Base-by-base conservation (phyloP, 2,888 invertebrate genomes). In the Tetanocera ferruginea region DNA sequence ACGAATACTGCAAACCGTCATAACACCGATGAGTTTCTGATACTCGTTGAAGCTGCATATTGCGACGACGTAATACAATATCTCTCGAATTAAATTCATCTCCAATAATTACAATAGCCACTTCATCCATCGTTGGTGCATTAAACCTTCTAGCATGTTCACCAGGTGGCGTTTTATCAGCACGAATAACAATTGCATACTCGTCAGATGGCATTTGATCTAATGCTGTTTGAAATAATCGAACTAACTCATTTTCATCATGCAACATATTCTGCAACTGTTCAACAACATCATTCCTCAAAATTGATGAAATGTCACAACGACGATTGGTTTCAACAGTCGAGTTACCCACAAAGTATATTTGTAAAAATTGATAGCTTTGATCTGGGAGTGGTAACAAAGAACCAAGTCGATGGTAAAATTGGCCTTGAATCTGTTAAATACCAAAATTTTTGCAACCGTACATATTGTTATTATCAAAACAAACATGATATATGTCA, bases 1-100 rank as follows among this genome's bases (percentile, higher is more conserved):
- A 28, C 11, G 83, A 83, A 80, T 90, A 90, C 78, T 87, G 84
- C 19, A 78, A 43, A n/a, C 43, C 78, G 70, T 78, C 76, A 72
- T 76, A 79, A 31, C 31, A 81, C 14, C 84, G 79, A 71, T 87
- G 85, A 34, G 49, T 49, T 49, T 49, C 49, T 9, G 8, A 49
- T 9, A 49, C 14, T 6, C 49, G 49, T 14, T 49, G 49, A 6
- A 49, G 49, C 8, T 6, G 6, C 6, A 9, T 14, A 49, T 49
- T 49, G 6, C 57, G 17, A 3, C 69, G 25, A 69, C 49, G 23
- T 23, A 77, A 51, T n/a, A n/a, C n/a, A 3, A 67, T 67, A 25
- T 64, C 60, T 25, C 64, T 49, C 43, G 4, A 6, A 2, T 67
- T 37, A 37, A 67, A 67, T 5, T 9, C 19, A 14, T 28, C 11